A percentile compares a stretch with the other conserved stretches of the same genome.
Evolutionary conservation across 2,888 invertebrate genomes (phyloP).

Genomic region (Conchocele bisecta): DNA sequence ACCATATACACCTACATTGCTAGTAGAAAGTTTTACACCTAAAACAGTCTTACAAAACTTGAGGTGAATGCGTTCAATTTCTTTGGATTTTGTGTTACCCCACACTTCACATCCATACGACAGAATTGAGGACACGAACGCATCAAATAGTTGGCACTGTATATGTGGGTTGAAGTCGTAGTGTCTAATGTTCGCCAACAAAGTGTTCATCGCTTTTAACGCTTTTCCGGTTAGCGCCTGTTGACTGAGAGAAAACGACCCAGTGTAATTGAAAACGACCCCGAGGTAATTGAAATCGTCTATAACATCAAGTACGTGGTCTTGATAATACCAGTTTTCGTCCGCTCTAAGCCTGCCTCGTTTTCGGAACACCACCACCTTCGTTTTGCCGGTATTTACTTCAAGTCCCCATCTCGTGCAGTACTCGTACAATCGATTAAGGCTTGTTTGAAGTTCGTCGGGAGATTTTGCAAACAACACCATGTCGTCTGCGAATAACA

Average conservation of each 20-base stretch:
- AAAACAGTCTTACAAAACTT: slow-evolving; percentile 8
- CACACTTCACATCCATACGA: slow-evolving; percentile 1
- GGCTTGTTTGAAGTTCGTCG: slow-evolving; percentile 14
- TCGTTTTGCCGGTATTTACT: slow-evolving; percentile 21
- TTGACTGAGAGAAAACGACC: background rate
- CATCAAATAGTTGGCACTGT: background rate
- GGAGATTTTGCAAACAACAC: slow-evolving; percentile 11
- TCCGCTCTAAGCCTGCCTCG: background rate
- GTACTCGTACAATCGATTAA: slow-evolving; percentile 13
- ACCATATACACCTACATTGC: background rate
- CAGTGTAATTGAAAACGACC: slow-evolving; percentile 31
- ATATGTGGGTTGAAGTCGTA: background rate
- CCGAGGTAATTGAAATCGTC: slow-evolving; percentile 29
- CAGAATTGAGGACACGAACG: slow-evolving; percentile 1
- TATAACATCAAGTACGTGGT: background rate
- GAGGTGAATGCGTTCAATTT: slow-evolving; percentile 5
- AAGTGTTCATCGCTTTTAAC: background rate
- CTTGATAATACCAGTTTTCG: background rate
- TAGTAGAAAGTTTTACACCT: background rate
- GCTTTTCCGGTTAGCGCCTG: background rate
- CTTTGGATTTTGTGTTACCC: background rate
- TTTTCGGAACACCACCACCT: slow-evolving; percentile 26
- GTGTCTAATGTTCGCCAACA: background rate
- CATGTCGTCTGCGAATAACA: slow-evolving; percentile 19
- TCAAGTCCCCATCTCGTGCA: slow-evolving; percentile 7